Percentiles rank a stretch among this genome's conserved stretches.
phyloP scores from a whole-genome alignment of 2,113 vertebrate genomes.

The Tricholaema leucomelas region DNA sequence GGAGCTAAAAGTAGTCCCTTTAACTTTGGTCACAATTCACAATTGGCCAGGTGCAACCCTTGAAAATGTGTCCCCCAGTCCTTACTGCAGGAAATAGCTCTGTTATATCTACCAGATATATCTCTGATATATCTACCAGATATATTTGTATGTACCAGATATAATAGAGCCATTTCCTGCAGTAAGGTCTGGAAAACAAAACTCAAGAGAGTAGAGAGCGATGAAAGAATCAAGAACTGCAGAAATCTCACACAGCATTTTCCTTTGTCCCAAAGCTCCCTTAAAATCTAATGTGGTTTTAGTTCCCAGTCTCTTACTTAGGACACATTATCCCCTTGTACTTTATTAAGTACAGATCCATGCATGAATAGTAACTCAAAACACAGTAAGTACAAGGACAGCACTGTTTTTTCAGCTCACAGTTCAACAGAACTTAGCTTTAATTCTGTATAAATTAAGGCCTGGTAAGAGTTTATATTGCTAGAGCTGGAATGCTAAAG shows the following conservation, averaged over 20 bases:
- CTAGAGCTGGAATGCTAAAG: neutral
- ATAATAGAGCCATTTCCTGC: neutral
- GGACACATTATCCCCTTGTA: neutral
- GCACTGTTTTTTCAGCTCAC: neutral
- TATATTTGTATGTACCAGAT: neutral
- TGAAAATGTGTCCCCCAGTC: neutral
- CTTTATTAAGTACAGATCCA: neutral
- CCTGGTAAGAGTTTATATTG: neutral
- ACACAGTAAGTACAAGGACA: neutral
- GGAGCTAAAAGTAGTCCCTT: neutral
- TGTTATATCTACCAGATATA: neutral
- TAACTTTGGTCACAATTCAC: neutral
- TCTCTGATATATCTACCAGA: too few species aligned
- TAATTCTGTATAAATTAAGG: neutral
- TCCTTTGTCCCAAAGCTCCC: neutral
- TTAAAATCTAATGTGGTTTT: neutral
- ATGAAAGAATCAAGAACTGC: neutral
- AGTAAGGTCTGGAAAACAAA: neutral
- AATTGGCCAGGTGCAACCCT: neutral
- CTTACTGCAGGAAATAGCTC: neutral
- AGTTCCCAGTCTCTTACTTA: neutral
- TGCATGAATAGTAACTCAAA: neutral
- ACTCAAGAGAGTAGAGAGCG: neutral
- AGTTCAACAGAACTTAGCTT: neutral
- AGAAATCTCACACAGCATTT: neutral